These are phyloP conservation scores for Aphodius granarius DNA, from an alignment of 2,888 invertebrate genomes.

Conservation along the genomic window DNA sequence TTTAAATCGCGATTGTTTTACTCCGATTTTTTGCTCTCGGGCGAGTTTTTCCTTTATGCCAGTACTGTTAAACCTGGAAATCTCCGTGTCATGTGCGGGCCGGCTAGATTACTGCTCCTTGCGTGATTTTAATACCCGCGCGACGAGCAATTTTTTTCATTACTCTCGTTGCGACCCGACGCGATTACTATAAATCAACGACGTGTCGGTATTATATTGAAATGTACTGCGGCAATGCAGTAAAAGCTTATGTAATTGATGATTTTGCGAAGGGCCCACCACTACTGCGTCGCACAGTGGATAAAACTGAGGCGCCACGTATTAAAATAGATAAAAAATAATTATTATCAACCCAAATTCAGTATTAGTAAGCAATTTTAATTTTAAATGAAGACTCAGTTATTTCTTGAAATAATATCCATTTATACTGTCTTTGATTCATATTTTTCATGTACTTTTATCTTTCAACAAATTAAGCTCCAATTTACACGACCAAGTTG, in stretches of 20 bases:
- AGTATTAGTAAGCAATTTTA: no score
- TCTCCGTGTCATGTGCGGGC: neutral
- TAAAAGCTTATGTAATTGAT: constrained; percentile 28
- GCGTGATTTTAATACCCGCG: neutral
- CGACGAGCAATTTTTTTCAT: neutral
- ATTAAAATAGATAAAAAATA: no score
- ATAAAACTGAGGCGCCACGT: no score
- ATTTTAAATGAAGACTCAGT: no score
- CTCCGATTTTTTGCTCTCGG: constrained; percentile 7
- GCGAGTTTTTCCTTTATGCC: neutral
- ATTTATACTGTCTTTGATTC: no score
- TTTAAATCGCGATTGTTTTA: constrained; percentile 42
- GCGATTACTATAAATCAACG: constrained; percentile 23
- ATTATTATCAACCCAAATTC: no score
- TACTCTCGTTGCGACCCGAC: neutral
- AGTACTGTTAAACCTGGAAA: neutral
- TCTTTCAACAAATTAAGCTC: no score
- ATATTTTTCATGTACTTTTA: no score
- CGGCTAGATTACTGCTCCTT: neutral
- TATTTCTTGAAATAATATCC: no score
- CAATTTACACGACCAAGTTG: no score
- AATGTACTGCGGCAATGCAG: constrained; percentile 30
- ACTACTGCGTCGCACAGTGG: neutral
- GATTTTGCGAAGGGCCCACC: constrained; percentile 8
- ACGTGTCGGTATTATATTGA: constrained; percentile 25